These are phyloP conservation scores for Pseudopodoces humilis DNA, from an alignment of 2,113 vertebrate genomes.

Conservation along the genomic window DNA sequence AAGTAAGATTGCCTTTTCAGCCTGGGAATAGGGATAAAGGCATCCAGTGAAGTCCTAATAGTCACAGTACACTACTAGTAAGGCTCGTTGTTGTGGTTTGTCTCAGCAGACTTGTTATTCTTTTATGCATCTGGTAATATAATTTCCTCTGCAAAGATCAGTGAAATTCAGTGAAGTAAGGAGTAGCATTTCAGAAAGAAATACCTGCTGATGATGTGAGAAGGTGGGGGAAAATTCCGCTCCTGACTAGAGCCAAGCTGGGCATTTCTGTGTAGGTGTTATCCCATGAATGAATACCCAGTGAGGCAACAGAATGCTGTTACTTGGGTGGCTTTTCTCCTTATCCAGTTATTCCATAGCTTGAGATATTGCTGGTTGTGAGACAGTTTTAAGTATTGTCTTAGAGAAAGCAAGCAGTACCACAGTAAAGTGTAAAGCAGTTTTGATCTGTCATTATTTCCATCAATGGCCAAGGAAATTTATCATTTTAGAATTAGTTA, in stretches of 20 bases:
- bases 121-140: background rate
- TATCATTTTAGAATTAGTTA: background rate
- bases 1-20: background rate
- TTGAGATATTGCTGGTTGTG: background rate
- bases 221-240: background rate
- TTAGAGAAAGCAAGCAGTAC: constrained; percentile 5
- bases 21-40: background rate
- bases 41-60: background rate
- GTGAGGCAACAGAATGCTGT: background rate
- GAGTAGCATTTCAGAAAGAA: background rate
- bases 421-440: background rate
- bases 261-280: background rate
- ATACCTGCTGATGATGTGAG: background rate
- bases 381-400: background rate
- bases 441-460: background rate
- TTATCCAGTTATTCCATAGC: background rate
- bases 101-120: background rate
- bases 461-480: background rate
- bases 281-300: background rate
- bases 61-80: background rate
- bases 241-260: background rate
- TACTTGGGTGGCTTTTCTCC: background rate
- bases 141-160: background rate
- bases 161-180: background rate
- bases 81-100: background rate